Percentiles rank a stretch among this genome's conserved stretches.
These are phyloP conservation scores for Orthosia incerta DNA, from an alignment of 2,888 invertebrate genomes.

Conservation along the genomic window DNA sequence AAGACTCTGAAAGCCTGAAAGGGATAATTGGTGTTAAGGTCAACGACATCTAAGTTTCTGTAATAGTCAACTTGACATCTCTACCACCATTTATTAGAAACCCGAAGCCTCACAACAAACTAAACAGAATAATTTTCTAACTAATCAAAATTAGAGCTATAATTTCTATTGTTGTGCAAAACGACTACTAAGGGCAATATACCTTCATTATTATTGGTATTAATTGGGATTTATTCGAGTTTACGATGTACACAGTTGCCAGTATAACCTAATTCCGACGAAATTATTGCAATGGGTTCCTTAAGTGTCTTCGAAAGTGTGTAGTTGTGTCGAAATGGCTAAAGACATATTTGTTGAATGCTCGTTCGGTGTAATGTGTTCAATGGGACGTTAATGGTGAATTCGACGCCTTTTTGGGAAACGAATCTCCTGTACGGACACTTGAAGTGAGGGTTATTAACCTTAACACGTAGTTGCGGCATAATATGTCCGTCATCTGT, in stretches of 20 bases:
- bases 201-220: conserved; percentile 45
- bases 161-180: conserved; percentile 42
- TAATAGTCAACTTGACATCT: too few species aligned
- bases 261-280: conserved; percentile 31
- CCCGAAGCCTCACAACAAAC: background rate
- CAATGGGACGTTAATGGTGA: too few species aligned
- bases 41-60: too few species aligned
- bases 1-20: too few species aligned
- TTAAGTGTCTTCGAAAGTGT: conserved; percentile 31
- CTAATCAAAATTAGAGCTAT: conserved; percentile 36
- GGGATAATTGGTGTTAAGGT: too few species aligned
- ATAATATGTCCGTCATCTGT: conserved; percentile 21
- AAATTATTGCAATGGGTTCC: conserved; percentile 48
- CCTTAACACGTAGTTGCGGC: conserved; percentile 11
- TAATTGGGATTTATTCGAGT: conserved; percentile 35
- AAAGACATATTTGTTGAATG: too few species aligned
- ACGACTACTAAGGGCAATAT: too few species aligned
- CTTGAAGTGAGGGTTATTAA: conserved; percentile 12
- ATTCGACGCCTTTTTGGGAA: too few species aligned
- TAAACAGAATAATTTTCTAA: conserved; percentile 23
- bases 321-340: too few species aligned
- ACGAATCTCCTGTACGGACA: too few species aligned
- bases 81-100: background rate
- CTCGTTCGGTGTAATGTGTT: too few species aligned
- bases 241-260: conserved; percentile 6